A percentile compares a stretch with the other conserved stretches of the same genome.
phyloP scores from a whole-genome alignment of 1,140 invertebrate genomes.

The Capitella teleta region DNA sequence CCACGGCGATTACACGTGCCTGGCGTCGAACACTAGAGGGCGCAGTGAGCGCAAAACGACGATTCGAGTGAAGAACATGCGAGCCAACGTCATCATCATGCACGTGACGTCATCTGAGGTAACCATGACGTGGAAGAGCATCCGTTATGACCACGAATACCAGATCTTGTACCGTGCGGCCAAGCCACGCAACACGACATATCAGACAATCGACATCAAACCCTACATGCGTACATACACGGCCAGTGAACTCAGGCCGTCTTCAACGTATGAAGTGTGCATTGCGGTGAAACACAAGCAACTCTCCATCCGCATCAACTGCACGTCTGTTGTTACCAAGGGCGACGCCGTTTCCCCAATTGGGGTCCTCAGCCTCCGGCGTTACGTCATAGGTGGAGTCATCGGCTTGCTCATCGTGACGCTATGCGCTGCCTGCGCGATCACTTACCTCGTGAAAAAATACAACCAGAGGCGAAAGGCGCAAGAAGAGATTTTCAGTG shows the following conservation, averaged over 20 bases:
- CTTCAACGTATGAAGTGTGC: slow-evolving; percentile 10
- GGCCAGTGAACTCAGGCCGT: slow-evolving; percentile 10
- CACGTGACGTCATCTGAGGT: slow-evolving; percentile 3
- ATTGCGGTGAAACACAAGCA: slow-evolving; percentile 2
- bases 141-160: slow-evolving; percentile 3
- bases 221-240: slow-evolving; percentile 16
- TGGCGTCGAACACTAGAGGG: slow-evolving; percentile 6
- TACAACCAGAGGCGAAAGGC: slow-evolving; percentile 2
- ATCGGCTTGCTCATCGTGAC: neutral
- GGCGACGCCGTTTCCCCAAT: neutral
- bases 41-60: neutral
- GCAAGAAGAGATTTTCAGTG: slow-evolving; percentile 8
- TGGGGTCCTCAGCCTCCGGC: neutral
- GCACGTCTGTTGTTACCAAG: slow-evolving; percentile 4
- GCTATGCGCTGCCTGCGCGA: neutral
- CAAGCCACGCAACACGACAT: neutral
- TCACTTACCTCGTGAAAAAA: neutral
- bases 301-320: slow-evolving; percentile 8
- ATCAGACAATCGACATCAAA: slow-evolving; percentile 4
- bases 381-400: neutral
- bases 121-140: slow-evolving; percentile 11
- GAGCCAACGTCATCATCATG: slow-evolving; percentile 6
- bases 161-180: slow-evolving; percentile 3
- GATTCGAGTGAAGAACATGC: slow-evolving; percentile 7
- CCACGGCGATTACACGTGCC: slow-evolving; percentile 6